Base-by-base conservation (phyloP, 2,113 vertebrate genomes). In the Coptodon rendalli region DNA sequence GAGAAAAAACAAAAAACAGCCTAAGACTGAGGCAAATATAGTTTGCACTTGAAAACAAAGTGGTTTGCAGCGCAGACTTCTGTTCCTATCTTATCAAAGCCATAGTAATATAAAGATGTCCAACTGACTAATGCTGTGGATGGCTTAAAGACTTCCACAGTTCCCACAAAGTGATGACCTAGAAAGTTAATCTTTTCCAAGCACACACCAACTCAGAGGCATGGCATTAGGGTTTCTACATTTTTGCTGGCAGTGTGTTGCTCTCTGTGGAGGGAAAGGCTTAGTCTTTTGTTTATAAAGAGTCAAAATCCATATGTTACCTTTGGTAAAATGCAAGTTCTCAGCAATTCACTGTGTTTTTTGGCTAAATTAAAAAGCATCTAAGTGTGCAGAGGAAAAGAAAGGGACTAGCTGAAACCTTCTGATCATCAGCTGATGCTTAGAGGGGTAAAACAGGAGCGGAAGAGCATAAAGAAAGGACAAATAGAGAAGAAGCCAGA, bases 401-500 rank as follows among this genome's bases (percentile, higher is more conserved):
- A 86, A 82, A 79, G 48, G 57, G 87, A 93, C 86, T 68, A 82
- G 89, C 88, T 87, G 68, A 94, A 89, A 92, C 86, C 96, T 95
- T 93, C 94, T 96, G 96, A 96, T 94, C 76, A 31, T 96, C 96
- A 97, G 95, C 95, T 97, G 96, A 97, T 66, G 80, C 34, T 12
- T 10, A 56, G 57, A 45, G 14, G 34, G 52, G n/a, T 80, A 57
- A 31, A 66, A 59, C 29, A 36, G 63, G 53, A 83, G n/a, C 34
- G 83, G 89, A 84, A 79, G 86, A 86, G 68, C 66, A 87, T 36
- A 80, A 27, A 89, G 85, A 45, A 73, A 68, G 53, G 54, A 80
- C 10, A 3, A 85, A 82, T 36, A 61, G 48, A 90, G 82, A 84
- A 87, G 59, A 59, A 81, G 38, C 52, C 19, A 85, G 71, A 83